A percentile compares a stretch with the other conserved stretches of the same genome.
Evolutionary conservation across 2,797 vertebrate species (phyloP).

Genomic region (Anas flavirostris): DNA sequence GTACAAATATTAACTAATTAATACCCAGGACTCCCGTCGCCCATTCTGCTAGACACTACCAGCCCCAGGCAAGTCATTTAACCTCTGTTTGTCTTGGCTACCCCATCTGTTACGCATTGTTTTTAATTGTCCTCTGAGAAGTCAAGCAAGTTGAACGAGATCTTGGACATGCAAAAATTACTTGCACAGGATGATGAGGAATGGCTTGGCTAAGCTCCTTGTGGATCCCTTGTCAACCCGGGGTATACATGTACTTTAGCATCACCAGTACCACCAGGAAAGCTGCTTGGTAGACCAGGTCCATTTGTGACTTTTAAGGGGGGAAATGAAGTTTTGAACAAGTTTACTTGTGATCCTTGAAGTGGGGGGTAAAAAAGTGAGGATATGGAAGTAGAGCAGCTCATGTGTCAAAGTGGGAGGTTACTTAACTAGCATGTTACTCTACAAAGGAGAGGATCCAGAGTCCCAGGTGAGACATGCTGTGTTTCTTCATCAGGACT

Average conservation of each 20-base stretch:
- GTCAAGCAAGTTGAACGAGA: slow-evolving; percentile 23
- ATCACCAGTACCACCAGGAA: background rate
- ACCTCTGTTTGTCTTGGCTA: slow-evolving; percentile 59
- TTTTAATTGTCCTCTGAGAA: slow-evolving; percentile 59
- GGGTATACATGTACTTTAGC: background rate
- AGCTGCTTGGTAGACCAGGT: background rate
- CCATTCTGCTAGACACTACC: slow-evolving; percentile 27
- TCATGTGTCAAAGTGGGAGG: background rate
- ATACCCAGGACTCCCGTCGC: slow-evolving; percentile 46
- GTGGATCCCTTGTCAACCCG: background rate
- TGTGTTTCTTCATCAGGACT: background rate
- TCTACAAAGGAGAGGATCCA: background rate
- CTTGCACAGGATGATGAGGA: background rate
- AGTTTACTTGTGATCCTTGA: background rate
- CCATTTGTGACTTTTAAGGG: background rate
- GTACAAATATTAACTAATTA: slow-evolving; percentile 74
- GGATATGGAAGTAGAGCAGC: background rate
- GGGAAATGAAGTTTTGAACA: background rate
- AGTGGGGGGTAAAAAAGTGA: background rate
- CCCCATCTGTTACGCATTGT: slow-evolving; percentile 49
- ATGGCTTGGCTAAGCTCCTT: background rate
- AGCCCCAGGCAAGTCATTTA: slow-evolving; percentile 69
- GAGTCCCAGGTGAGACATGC: fast-evolving
- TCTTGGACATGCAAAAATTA: slow-evolving; percentile 16
- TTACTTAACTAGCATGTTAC: background rate